A percentile compares a stretch with the other conserved stretches of the same genome.
Conservation (phyloP, 2,797 vertebrate species). For the Rhincodon typus region DNA sequence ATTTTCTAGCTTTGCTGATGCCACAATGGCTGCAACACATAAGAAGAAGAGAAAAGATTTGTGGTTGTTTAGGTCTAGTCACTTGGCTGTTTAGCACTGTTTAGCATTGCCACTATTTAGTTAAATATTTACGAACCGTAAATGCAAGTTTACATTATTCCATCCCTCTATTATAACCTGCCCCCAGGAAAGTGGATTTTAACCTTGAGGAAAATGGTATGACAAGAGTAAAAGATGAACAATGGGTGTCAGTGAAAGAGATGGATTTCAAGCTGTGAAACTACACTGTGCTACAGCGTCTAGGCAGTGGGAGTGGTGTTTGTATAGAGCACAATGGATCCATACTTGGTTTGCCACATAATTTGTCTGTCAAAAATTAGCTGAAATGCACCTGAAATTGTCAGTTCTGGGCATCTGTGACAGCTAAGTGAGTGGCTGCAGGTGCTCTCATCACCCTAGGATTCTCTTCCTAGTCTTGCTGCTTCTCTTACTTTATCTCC, state of each 20-base stretch:
- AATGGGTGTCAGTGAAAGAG: neutral
- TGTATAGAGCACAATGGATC: neutral
- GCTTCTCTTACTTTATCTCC: neutral
- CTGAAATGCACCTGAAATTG: neutral
- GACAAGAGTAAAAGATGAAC: neutral
- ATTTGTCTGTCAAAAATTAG: neutral
- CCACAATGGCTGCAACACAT: neutral
- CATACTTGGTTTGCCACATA: neutral
- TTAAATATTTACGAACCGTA: neutral
- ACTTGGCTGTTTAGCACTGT: neutral
- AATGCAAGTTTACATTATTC: neutral
- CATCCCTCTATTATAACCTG: neutral
- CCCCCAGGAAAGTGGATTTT: neutral
- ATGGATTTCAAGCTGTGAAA: neutral
- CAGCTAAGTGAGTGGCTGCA: neutral
- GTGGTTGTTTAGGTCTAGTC: neutral
- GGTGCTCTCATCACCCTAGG: neutral
- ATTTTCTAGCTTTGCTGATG: neutral
- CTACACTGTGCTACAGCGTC: neutral
- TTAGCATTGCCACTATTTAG: neutral
- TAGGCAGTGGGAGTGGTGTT: neutral
- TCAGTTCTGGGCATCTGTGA: no score
- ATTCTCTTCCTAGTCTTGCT: neutral
- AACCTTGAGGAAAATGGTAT: neutral
- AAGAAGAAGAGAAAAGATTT: neutral